Conservation (phyloP, 2,888 invertebrate genomes). For the Celastrina argiolus region DNA sequence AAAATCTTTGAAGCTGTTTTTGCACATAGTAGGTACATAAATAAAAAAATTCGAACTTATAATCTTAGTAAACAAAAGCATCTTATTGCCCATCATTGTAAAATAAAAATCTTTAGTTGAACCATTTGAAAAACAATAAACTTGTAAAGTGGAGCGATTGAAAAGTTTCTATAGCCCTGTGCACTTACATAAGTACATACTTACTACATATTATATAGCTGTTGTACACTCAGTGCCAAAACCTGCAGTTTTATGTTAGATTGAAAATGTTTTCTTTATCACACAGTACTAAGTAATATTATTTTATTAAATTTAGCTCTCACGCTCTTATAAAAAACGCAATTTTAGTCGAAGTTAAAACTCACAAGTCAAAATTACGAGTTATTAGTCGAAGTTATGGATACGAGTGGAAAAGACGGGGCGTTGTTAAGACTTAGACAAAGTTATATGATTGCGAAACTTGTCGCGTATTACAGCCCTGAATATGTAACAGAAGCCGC, state of each 20-base stretch:
- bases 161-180: slow-evolving; percentile 28
- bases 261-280: background rate
- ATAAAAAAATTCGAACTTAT: too few relatives aligned
- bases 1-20: too few relatives aligned
- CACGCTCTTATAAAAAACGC: too few relatives aligned
- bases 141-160: slow-evolving; percentile 43
- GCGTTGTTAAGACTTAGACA: background rate
- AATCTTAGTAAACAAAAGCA: too few relatives aligned
- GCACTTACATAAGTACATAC: background rate
- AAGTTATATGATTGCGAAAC: slow-evolving; percentile 2
- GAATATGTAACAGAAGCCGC: slow-evolving; percentile 6
- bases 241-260: background rate
- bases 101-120: too few relatives aligned
- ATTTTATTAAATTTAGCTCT: too few relatives aligned
- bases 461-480: background rate
- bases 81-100: too few relatives aligned
- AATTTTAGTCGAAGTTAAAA: too few relatives aligned
- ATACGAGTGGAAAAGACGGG: background rate
- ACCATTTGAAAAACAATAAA: slow-evolving; percentile 24
- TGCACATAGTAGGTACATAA: too few relatives aligned
- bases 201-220: too few relatives aligned
- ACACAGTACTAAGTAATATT: background rate
- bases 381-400: too few relatives aligned
- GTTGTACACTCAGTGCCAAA: background rate
- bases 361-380: too few relatives aligned